Conservation (phyloP, 1,140 invertebrate genomes). For the Drosophila orena region DNA sequence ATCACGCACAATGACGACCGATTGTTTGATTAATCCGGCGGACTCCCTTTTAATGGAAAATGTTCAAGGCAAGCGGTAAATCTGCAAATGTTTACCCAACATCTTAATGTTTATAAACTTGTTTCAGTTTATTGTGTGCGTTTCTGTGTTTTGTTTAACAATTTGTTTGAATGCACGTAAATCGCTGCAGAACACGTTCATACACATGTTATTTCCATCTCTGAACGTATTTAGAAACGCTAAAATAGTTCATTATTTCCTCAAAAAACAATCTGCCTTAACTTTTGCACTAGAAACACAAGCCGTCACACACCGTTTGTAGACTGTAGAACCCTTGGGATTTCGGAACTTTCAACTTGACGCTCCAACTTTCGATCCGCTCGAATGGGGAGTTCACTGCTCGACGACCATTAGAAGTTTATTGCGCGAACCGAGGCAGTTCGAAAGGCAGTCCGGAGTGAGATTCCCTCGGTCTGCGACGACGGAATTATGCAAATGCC, state of each 20-base stretch:
- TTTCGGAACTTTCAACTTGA: not conserved
- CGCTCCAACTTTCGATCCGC: constrained; percentile 20
- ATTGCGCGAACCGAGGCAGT: constrained; percentile 46
- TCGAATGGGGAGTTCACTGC: constrained; percentile 31
- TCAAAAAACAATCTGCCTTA: too few relatives aligned
- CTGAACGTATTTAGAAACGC: too few relatives aligned
- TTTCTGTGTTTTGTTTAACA: not conserved
- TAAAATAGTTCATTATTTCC: not conserved
- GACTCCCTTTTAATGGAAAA: not conserved
- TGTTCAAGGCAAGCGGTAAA: not conserved
- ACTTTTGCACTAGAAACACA: too few relatives aligned
- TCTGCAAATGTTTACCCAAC: too few relatives aligned
- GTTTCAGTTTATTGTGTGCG: not conserved
- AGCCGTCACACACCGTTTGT: not conserved
- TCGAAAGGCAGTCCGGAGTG: constrained; percentile 22
- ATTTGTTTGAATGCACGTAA: too few relatives aligned
- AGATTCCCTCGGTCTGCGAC: constrained; percentile 34
- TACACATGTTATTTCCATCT: not conserved
- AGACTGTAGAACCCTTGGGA: not conserved
- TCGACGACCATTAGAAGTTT: constrained; percentile 59
- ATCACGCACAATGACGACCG: constrained; percentile 7
- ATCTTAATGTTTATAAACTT: not conserved
- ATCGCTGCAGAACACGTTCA: too few relatives aligned
- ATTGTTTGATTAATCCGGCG: constrained; percentile 5
- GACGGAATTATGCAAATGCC: constrained; percentile 63